These are phyloP conservation scores for Cecidostiba fungosa DNA, from an alignment of 2,888 invertebrate species.

Conservation along the genomic window DNA sequence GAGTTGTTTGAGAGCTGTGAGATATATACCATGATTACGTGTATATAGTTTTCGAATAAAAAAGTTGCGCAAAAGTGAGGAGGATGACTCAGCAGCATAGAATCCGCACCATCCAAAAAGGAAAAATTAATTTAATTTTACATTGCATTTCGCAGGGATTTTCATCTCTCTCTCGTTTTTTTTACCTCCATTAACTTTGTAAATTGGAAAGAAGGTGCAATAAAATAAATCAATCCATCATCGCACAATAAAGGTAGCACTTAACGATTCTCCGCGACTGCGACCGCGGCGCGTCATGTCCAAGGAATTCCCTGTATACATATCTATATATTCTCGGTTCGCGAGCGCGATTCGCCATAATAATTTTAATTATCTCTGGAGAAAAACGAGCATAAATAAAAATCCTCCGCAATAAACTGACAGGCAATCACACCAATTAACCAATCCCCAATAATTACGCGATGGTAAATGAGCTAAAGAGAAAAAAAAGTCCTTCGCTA, in stretches of 20 bases:
- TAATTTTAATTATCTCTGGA: constrained; percentile 4
- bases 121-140: neutral
- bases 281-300: neutral
- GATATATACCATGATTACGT: neutral
- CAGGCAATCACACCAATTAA: constrained; percentile 23
- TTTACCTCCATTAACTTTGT: constrained; percentile 2
- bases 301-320: neutral
- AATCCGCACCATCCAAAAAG: neutral
- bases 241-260: constrained; percentile 26
- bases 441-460: neutral
- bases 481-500: too few relatives aligned
- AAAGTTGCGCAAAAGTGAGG: neutral
- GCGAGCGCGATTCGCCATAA: neutral
- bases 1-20: neutral
- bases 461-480: neutral
- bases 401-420: neutral
- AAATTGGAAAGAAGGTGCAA: neutral
- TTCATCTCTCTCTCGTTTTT: neutral
- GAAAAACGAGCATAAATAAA: neutral
- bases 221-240: constrained; percentile 45
- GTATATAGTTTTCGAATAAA: neutral
- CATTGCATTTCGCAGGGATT: neutral
- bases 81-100: neutral
- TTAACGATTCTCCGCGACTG: constrained; percentile 28
- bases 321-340: neutral